A percentile compares a stretch with the other conserved stretches of the same genome.
phyloP scores from a whole-genome alignment of 2,113 vertebrate genomes.

The Hippoglossus stenolepis region DNA sequence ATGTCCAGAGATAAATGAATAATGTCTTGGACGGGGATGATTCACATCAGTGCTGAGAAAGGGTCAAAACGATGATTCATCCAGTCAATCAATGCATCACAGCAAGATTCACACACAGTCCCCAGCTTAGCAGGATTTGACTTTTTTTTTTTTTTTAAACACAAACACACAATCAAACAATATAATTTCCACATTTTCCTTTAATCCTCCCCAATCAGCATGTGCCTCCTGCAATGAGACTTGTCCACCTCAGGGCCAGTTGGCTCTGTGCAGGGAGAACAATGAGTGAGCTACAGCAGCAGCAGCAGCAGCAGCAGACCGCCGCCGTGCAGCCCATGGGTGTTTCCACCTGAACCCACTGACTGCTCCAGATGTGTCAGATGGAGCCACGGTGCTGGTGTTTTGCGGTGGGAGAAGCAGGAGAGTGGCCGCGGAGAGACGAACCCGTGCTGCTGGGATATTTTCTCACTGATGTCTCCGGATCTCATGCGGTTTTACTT shows the following conservation, averaged over 20 bases:
- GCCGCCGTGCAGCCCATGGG: constrained; percentile 28
- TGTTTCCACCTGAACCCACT: constrained; percentile 68
- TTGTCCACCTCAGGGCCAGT: constrained; percentile 52
- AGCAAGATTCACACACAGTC: constrained; percentile 20
- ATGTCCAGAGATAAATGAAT: not conserved
- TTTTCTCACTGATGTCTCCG: constrained; percentile 9
- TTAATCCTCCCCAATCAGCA: constrained; percentile 15
- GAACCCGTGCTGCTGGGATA: not conserved
- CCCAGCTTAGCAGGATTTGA: not conserved
- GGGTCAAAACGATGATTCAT: no score
- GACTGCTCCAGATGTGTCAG: constrained; percentile 37
- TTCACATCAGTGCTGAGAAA: constrained; percentile 32
- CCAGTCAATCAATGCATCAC: not conserved
- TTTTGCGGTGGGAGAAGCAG: no score
- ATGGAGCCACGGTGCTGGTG: constrained; percentile 9
- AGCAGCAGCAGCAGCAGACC: no score
- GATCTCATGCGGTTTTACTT: constrained; percentile 8
- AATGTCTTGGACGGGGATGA: constrained; percentile 27
- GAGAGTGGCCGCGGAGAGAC: no score
- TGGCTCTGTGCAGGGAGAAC: constrained; percentile 68
- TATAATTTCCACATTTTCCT: not conserved
- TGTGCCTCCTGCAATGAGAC: constrained; percentile 25
- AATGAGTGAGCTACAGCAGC: constrained; percentile 71
- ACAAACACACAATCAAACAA: not conserved
- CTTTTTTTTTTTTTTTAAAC: no score